Evolutionary conservation across 2,888 invertebrate genomes (phyloP), one percentile per base, ranked within the genome.

Genomic region (Gymnoscelis rufifasciata): DNA sequence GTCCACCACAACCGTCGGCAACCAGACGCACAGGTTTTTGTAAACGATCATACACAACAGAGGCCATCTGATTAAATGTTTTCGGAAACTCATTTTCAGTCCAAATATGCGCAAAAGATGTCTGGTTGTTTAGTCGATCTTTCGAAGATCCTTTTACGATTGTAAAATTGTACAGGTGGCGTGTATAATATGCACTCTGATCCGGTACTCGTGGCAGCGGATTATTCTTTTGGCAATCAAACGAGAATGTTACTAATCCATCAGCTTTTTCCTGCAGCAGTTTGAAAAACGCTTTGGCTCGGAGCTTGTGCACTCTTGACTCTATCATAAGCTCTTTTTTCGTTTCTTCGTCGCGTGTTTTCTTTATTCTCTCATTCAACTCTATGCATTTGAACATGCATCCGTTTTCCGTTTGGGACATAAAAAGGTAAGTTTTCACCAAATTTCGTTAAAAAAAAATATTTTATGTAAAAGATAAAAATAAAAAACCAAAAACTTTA

Each of bases 41-140:
- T 50, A 62, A 52, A 46, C 60, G 51, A 38, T 62, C 57, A 42
- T 59, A 60, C 1, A 64, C 55, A 8, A 59, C 57, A 27, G 60
- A 63, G 39, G 56, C 46, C 48, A 62, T 59, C 37, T 56, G 54
- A 43, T 62, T 59, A 23, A 57, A 27, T 49, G 49, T 47, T 56
- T 59, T 59, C 35, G 37, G 27, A 54, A 51, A 55, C 51, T 57
- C 52, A 38, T 59, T 52, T 39, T 62, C 58, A 11, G 59, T 60
- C 59, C 62, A 64, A 11, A 35, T 31, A 26, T 62, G 60, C 15
- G 57, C 54, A 35, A 52, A 58, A n/a, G 54, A 51, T 51, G 47
- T 54, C 36, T 57, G 26, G 19, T 55, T 54, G 46, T 55, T 57
- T 24, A 60, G 52, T 4, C 52, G 36, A 43, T 53, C 55, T 59